Percentiles rank a stretch among this genome's conserved stretches.
These are phyloP conservation scores for Lordiphosa stackelbergi DNA, from an alignment of 1,140 invertebrate genomes.

Conservation along the genomic window DNA sequence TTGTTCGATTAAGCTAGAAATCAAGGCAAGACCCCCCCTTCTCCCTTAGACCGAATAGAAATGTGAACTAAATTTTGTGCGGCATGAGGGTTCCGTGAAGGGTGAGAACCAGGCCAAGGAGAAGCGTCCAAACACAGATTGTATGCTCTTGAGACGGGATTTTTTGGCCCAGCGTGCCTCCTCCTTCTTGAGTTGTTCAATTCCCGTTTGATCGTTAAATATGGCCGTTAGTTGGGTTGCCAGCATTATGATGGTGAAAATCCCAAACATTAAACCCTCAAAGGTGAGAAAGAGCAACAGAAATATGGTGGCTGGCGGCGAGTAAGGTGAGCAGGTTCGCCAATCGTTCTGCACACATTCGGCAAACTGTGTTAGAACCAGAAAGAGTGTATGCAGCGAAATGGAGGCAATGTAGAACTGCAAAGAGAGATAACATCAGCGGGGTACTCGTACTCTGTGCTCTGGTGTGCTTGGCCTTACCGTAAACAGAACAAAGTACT, in stretches of 20 bases:
- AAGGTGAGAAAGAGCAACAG: slow-evolving; percentile 97
- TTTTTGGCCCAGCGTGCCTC: slow-evolving; percentile 93
- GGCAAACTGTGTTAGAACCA: slow-evolving; percentile 95
- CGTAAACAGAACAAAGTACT: slow-evolving; percentile 99
- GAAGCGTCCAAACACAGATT: slow-evolving; percentile 96
- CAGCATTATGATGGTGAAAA: slow-evolving; percentile 99
- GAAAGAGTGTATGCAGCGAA: slow-evolving; percentile 94
- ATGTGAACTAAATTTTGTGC: slow-evolving; percentile 85
- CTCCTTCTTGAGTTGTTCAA: slow-evolving; percentile 96
- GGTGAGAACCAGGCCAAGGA: slow-evolving; percentile 96
- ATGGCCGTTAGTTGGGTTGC: slow-evolving; percentile 98
- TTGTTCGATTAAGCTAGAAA: slow-evolving; percentile 53
- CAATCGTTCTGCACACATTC: slow-evolving; percentile 96
- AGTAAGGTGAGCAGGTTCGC: slow-evolving; percentile 94
- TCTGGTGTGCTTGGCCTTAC: slow-evolving; percentile 79
- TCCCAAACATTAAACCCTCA: slow-evolving; percentile 97
- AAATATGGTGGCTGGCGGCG: slow-evolving; percentile 96
- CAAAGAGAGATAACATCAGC: slow-evolving; percentile 67
- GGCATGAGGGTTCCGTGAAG: slow-evolving; percentile 89
- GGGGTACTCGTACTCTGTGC: neutral
- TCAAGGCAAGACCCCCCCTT: neutral
- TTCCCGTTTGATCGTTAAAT: slow-evolving; percentile 98
- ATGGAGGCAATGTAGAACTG: slow-evolving; percentile 99
- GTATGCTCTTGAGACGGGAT: slow-evolving; percentile 94
- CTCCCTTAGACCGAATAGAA: slow-evolving; percentile 85